Base-by-base conservation (phyloP, 1,140 invertebrate species). In the Choristoneura fumiferana region DNA sequence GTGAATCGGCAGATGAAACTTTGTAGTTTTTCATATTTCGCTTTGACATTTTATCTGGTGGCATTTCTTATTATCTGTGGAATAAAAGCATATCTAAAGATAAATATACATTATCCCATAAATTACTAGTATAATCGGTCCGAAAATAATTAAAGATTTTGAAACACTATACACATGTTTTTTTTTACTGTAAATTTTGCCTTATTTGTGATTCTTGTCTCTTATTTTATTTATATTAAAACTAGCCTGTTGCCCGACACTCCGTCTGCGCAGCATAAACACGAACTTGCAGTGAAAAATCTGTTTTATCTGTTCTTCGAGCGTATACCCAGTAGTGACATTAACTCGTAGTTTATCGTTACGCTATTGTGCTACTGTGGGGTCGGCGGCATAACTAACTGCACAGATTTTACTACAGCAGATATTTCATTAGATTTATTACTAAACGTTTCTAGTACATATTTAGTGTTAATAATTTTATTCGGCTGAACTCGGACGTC, bases 331-430 rank as follows among this genome's bases (percentile, higher is more conserved):
- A 0, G 12, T 14, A 54, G 56, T 64, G 73, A 81, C 78, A 81
- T 76, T 78, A 81, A 76, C 76, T 81, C 39, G 77, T 78, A 78
- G 73, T 81, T 80, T 73, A 78, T 77, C 74, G 68, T 29, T 67
- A 45, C 62, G 60, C 63, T 54, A 77, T 81, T 77, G 69, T 80
- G 76, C 79, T 80, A 84, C 81, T 60, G 78, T 75, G 56, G 69
- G 68, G 57, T 56, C 60, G 57, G 17, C 1, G 12, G 43, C 40
- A 10, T 12, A 8, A 13, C 35, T 37, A 37, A 37, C 39, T 18
- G 15, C 39, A 43, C 2, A 18, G 12, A 40, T 29, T 40, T 9
- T 43, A 43, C 39, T 12, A 13, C n/a, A 49, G n/a, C 43, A 22
- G 22, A 49, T 49, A 49, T 49, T 49, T 49, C 43, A 22, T 22